Conservation (phyloP, 35 echinoderm and acorn worm species). For the Amphiura filiformis region DNA sequence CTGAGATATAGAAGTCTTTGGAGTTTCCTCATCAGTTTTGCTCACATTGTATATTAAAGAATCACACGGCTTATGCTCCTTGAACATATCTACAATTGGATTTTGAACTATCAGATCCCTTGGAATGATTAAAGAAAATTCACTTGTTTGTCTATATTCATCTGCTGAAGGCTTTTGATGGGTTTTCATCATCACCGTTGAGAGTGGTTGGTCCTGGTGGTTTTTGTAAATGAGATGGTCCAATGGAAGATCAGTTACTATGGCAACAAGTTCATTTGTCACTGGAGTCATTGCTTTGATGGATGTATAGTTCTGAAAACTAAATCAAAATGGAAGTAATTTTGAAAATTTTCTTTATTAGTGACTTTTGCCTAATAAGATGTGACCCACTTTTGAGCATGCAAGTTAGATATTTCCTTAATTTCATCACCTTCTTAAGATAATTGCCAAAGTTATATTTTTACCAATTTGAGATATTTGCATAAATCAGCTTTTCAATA, state of each 20-base stretch:
- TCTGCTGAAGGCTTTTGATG: neutral
- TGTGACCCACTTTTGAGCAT: no score
- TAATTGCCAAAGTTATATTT: no score
- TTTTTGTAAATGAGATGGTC: neutral
- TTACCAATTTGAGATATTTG: no score
- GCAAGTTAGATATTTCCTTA: no score
- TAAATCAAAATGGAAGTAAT: no score
- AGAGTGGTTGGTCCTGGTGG: neutral
- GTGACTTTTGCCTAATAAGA: no score
- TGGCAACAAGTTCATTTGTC: neutral
- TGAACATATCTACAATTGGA: neutral
- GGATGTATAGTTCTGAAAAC: no score
- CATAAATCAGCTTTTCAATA: no score
- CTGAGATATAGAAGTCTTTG: neutral
- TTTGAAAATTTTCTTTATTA: no score
- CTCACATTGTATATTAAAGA: neutral
- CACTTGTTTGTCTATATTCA: no score
- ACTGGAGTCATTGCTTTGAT: neutral
- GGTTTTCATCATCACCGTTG: neutral
- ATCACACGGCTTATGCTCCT: no score
- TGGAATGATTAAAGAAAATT: neutral
- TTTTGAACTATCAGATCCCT: neutral
- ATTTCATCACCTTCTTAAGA: no score
- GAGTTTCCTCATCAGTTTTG: neutral
- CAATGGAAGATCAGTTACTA: neutral